Percentiles rank a stretch among this genome's conserved stretches.
These are phyloP conservation scores for Petrolisthes cinctipes DNA, from an alignment of 2,888 invertebrate species.

Conservation along the genomic window DNA sequence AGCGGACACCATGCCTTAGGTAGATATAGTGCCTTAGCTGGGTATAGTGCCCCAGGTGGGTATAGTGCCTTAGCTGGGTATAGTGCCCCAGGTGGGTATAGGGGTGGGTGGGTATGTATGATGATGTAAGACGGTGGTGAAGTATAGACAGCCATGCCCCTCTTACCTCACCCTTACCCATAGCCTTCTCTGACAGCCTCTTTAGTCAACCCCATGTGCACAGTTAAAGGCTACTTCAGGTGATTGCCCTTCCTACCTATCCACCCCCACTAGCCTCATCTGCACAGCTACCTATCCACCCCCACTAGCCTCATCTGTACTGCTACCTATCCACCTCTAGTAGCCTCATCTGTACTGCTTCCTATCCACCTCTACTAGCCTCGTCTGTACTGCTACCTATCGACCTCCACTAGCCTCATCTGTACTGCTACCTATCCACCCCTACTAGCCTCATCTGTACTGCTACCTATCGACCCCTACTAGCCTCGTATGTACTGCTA, in stretches of 20 bases:
- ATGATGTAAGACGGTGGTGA: too few species aligned
- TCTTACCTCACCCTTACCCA: neutral
- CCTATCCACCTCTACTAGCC: neutral
- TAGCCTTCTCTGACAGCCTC: neutral
- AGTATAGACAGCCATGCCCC: neutral
- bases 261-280: neutral
- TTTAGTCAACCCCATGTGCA: neutral
- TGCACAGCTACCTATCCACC: neutral
- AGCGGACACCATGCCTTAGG: too few species aligned
- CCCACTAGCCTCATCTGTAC: neutral
- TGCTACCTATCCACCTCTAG: neutral
- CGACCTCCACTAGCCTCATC: neutral
- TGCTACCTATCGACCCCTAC: neutral
- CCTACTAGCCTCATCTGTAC: neutral
- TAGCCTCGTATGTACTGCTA: neutral
- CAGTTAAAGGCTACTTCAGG: neutral
- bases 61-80: too few species aligned
- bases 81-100: too few species aligned
- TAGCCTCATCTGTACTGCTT: neutral
- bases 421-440: neutral
- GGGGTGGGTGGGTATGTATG: too few species aligned
- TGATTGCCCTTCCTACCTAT: neutral
- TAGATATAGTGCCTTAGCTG: too few species aligned
- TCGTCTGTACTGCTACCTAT: neutral
- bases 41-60: too few species aligned